Evolutionary conservation across 2,797 vertebrate species (phyloP).

Genomic region (Dendrocincla tyrannina): DNA sequence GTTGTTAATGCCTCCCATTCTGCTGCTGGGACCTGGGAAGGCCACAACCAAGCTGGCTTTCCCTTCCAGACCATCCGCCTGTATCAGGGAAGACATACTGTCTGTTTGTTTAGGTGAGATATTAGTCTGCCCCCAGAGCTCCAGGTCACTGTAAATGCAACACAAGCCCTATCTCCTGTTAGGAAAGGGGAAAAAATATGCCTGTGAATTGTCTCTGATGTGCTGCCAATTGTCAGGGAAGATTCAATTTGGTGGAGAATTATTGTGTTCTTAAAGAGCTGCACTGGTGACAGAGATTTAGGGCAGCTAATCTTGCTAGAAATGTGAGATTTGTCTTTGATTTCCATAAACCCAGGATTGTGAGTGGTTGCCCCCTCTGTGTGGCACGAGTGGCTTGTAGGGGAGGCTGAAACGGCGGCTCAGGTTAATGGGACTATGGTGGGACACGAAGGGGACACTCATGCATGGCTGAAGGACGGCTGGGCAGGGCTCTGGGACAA

Average conservation of each 20-base stretch:
- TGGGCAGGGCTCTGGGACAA: background rate
- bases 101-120: slow-evolving; percentile 74
- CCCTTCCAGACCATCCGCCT: slow-evolving; percentile 26
- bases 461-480: accelerated
- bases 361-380: background rate
- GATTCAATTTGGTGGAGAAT: slow-evolving; percentile 66
- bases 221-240: slow-evolving; percentile 70
- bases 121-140: slow-evolving; percentile 65
- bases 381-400: background rate
- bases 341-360: background rate
- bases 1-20: background rate
- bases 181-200: slow-evolving; percentile 63
- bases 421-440: accelerated
- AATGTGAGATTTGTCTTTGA: slow-evolving; percentile 35
- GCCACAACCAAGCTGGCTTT: slow-evolving; percentile 15
- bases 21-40: background rate
- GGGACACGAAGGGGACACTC: accelerated
- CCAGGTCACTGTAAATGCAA: slow-evolving; percentile 71
- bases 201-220: slow-evolving; percentile 67
- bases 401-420: background rate
- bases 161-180: slow-evolving; percentile 65
- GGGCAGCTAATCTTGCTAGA: slow-evolving; percentile 45
- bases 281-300: slow-evolving; percentile 41
- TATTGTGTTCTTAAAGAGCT: slow-evolving; percentile 45
- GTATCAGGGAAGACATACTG: slow-evolving; percentile 52